Conservation (phyloP, 2,113 vertebrate genomes). For the Tinamus guttatus region DNA sequence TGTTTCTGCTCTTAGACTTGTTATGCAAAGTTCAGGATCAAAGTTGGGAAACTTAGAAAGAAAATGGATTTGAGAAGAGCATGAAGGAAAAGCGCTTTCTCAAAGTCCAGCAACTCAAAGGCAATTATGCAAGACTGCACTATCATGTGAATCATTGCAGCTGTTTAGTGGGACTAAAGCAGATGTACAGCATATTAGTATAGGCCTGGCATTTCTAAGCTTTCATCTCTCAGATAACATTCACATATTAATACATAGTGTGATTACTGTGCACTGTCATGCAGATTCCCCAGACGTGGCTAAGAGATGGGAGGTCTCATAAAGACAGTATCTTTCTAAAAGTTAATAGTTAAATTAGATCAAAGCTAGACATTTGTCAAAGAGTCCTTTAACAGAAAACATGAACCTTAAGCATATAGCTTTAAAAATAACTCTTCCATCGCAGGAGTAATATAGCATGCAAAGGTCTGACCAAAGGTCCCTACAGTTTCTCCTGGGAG, state of each 20-base stretch:
- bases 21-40: background rate
- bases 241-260: background rate
- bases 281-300: background rate
- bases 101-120: background rate
- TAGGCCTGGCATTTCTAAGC: background rate
- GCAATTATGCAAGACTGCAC: background rate
- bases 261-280: background rate
- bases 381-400: background rate
- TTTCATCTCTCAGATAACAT: constrained; percentile 19
- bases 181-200: background rate
- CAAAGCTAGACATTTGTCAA: background rate
- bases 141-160: background rate
- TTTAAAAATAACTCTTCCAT: background rate
- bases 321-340: background rate
- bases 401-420: background rate
- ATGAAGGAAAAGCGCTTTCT: background rate
- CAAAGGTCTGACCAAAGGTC: background rate
- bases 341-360: background rate
- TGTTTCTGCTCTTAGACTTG: background rate
- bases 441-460: background rate
- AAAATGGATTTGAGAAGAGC: background rate
- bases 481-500: background rate
- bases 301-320: background rate
- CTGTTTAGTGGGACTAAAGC: background rate
- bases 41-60: background rate